Percentiles rank a stretch among this genome's conserved stretches.
These are phyloP conservation scores for Mobula birostris DNA, from an alignment of 2,113 vertebrate species.

Conservation along the genomic window DNA sequence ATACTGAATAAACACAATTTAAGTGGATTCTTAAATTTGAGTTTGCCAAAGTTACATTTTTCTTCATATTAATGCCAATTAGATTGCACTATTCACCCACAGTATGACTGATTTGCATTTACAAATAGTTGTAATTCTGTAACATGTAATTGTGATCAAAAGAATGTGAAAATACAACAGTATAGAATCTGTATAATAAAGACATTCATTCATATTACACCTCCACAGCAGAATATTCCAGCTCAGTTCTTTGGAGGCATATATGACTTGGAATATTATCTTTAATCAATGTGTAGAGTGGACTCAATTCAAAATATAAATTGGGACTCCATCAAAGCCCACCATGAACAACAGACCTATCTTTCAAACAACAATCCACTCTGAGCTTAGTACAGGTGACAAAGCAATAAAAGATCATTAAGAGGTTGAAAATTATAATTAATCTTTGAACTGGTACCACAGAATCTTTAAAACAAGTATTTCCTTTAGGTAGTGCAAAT, in stretches of 20 bases:
- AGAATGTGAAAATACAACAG: not conserved
- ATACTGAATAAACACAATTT: not conserved
- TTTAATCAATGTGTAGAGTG: not conserved
- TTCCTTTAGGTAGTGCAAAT: not conserved
- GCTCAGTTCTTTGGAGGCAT: not conserved
- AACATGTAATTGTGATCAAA: not conserved
- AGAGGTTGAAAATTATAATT: not conserved
- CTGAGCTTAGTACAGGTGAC: not conserved
- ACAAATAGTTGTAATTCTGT: not conserved
- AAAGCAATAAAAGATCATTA: not conserved
- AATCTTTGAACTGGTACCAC: not conserved
- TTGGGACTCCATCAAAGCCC: not conserved
- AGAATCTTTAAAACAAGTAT: not conserved
- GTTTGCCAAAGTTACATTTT: not conserved
- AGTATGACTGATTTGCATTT: not conserved
- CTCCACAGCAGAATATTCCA: not conserved
- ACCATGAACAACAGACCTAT: not conserved
- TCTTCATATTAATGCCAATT: not conserved
- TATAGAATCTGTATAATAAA: not conserved
- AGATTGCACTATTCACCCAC: not conserved
- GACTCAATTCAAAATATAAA: not conserved
- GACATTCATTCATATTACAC: not conserved
- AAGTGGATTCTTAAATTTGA: not conserved
- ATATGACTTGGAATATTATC: not conserved
- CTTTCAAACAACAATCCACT: not conserved